These are phyloP conservation scores for Cecropterus lyciades DNA, from an alignment of 1,140 invertebrate genomes.

Conservation along the genomic window DNA sequence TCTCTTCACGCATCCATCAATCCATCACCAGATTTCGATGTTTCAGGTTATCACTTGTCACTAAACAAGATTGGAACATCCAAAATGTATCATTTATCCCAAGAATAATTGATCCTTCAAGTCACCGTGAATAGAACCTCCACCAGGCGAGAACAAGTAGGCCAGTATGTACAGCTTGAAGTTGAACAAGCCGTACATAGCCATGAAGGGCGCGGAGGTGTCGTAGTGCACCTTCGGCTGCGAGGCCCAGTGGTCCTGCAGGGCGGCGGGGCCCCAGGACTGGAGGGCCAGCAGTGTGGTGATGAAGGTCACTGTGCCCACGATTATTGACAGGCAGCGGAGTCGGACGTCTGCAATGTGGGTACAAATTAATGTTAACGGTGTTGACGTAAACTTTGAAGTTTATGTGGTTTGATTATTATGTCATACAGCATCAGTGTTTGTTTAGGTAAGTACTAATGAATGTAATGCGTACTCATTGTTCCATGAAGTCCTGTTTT, in stretches of 20 bases:
- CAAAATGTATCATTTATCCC: no score
- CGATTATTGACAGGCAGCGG: slow-evolving; percentile 95
- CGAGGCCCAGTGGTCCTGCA: slow-evolving; percentile 97
- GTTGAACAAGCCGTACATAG: slow-evolving; percentile 97
- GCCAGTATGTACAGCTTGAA: slow-evolving; percentile 97
- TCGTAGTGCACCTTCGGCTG: slow-evolving; percentile 93
- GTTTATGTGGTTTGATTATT: no score
- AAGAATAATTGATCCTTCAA: slow-evolving; percentile 53
- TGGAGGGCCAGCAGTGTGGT: slow-evolving; percentile 91
- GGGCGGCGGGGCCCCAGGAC: slow-evolving; percentile 93
- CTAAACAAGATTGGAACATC: no score
- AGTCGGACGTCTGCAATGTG: slow-evolving; percentile 91
- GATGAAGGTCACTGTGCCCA: slow-evolving; percentile 92
- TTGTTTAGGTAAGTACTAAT: no score
- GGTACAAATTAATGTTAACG: background rate
- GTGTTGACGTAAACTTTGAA: no score
- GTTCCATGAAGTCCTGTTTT: no score
- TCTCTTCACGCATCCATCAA: no score
- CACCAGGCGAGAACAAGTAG: slow-evolving; percentile 96
- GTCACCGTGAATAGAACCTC: slow-evolving; percentile 92
- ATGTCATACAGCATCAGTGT: no score
- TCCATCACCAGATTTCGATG: no score
- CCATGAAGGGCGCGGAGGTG: slow-evolving; percentile 97
- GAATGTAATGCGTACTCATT: no score
- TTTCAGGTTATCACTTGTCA: no score